Percentiles rank a stretch among this genome's conserved stretches.
Conservation (phyloP, 2,797 vertebrate genomes). For the Xenops minutus region DNA sequence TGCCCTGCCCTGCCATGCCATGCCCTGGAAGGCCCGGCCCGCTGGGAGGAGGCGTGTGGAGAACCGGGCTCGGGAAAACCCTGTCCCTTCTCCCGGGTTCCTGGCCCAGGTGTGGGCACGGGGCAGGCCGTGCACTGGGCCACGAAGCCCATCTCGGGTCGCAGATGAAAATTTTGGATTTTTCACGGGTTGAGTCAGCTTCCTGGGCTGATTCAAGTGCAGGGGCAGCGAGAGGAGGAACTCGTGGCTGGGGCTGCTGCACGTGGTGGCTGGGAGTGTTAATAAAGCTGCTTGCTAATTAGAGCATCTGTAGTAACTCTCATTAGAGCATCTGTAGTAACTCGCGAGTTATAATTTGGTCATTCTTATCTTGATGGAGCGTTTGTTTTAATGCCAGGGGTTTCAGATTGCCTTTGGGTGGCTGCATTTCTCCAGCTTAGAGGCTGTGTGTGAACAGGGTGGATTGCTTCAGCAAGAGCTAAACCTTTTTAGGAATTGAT, state of each 20-base stretch:
- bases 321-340: neutral
- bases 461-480: neutral
- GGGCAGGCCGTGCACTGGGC: neutral
- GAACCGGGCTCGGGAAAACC: neutral
- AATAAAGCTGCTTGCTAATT: neutral
- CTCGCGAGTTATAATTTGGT: neutral
- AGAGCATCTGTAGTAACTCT: neutral
- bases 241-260: neutral
- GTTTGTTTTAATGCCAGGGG: neutral
- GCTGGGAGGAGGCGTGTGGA: neutral
- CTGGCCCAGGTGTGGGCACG: neutral
- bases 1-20: neutral
- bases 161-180: neutral
- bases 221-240: neutral
- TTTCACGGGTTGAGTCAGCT: neutral
- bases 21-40: no score
- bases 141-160: neutral
- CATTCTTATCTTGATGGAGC: neutral
- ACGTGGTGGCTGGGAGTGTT: neutral
- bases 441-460: accelerated
- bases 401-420: neutral
- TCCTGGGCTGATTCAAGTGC: neutral
- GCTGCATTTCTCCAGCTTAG: neutral
- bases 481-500: neutral
- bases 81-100: neutral